phyloP scores from a whole-genome alignment of 2,888 invertebrate genomes.

The Temnothorax unifasciatus region DNA sequence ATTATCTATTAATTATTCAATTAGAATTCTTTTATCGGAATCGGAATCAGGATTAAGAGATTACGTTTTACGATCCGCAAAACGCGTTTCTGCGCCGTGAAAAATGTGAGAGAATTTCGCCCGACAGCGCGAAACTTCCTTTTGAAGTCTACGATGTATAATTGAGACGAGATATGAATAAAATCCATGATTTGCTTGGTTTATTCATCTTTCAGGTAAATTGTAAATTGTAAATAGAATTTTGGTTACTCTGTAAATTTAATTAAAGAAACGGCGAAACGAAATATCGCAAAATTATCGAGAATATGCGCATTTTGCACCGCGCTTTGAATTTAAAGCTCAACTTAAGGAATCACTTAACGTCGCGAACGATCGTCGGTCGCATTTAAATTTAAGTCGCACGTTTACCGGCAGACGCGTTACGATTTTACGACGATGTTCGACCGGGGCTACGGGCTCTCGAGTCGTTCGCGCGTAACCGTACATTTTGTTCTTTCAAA shows the following conservation, averaged over 20 bases:
- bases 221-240: neutral
- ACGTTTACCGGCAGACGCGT: slow-evolving; percentile 5
- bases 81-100: neutral
- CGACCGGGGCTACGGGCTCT: slow-evolving; percentile 13
- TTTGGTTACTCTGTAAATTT: neutral
- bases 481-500: slow-evolving; percentile 43
- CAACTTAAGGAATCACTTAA: slow-evolving; percentile 4
- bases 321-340: slow-evolving; percentile 2
- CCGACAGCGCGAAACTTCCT: neutral
- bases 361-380: neutral
- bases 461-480: slow-evolving; percentile 25
- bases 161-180: neutral
- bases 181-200: neutral
- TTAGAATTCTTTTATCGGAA: neutral
- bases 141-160: neutral
- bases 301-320: neutral
- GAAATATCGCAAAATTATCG: neutral
- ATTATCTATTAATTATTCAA: neutral
- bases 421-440: slow-evolving; percentile 38
- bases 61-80: neutral
- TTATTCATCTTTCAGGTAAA: neutral
- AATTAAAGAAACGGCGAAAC: neutral
- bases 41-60: neutral
- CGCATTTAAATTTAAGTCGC: slow-evolving; percentile 33
- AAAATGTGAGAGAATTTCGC: neutral